phyloP scores from a whole-genome alignment of 2,113 vertebrate species.

The Peromyscus maniculatus region DNA sequence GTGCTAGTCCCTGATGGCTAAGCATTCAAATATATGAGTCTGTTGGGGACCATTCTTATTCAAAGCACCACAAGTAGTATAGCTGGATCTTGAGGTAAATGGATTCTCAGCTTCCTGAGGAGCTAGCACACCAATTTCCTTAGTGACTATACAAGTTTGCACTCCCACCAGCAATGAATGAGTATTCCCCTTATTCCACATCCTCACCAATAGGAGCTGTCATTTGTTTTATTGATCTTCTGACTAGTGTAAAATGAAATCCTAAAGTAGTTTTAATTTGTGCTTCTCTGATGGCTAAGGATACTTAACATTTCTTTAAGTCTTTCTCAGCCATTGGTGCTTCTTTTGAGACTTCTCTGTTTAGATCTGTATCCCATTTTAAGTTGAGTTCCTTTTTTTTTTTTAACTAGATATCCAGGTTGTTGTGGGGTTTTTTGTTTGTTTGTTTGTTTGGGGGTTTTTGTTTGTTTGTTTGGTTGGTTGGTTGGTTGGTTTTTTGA shows the following conservation, averaged over 20 bases:
- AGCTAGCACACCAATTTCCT: background rate
- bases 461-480: too few relatives aligned
- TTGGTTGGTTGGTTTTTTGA: too few relatives aligned
- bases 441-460: too few relatives aligned
- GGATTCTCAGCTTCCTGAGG: background rate
- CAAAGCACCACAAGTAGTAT: background rate
- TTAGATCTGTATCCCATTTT: background rate
- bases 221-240: background rate
- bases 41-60: background rate
- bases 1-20: background rate
- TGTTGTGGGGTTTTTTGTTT: too few relatives aligned
- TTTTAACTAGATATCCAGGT: too few relatives aligned
- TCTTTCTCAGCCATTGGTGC: background rate
- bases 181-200: background rate
- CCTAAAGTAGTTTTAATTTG: background rate
- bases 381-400: background rate
- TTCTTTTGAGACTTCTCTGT: background rate
- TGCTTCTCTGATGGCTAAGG: background rate
- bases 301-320: background rate
- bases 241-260: background rate
- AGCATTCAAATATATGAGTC: background rate
- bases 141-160: background rate
- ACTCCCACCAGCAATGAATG: background rate
- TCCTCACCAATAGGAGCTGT: background rate
- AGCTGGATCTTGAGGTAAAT: background rate